Evolutionary conservation across 2,888 invertebrate species (phyloP).

Genomic region (Beris chalybata): DNA sequence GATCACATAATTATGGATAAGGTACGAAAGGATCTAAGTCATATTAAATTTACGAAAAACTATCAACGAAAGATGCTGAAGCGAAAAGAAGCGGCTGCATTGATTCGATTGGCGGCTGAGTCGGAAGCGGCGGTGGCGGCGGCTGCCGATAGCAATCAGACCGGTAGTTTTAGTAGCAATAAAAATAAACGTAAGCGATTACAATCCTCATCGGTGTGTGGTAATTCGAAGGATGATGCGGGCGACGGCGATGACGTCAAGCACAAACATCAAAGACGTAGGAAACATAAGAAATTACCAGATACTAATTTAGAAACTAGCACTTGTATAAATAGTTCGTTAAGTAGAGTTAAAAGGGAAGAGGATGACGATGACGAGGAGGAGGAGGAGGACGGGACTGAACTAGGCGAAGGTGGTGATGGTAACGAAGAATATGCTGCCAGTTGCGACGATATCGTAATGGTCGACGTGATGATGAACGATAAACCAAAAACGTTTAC

Average conservation of each 20-base stretch:
- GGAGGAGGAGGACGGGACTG: background rate
- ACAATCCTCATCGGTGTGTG: background rate
- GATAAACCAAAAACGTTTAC: slow-evolving; percentile 5
- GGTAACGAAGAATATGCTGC: background rate
- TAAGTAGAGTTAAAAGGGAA: slow-evolving; percentile 14
- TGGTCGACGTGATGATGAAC: background rate
- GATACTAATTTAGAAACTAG: slow-evolving; percentile 10
- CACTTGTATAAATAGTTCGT: slow-evolving; percentile 13
- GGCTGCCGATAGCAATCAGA: too few species aligned
- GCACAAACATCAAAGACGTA: slow-evolving; percentile 15
- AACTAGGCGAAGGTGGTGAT: slow-evolving; percentile 11
- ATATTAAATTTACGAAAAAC: slow-evolving; percentile 43
- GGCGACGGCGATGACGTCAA: background rate
- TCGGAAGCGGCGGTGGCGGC: too few species aligned
- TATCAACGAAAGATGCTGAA: slow-evolving; percentile 37
- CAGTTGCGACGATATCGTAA: background rate
- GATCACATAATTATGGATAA: slow-evolving; percentile 48
- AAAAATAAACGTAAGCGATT: background rate
- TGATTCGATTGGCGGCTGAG: too few species aligned
- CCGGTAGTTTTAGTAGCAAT: background rate
- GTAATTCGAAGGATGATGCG: background rate
- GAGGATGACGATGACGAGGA: background rate
- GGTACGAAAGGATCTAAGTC: slow-evolving; percentile 51
- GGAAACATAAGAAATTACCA: slow-evolving; percentile 9
- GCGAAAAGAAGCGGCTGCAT: too few species aligned